These are phyloP conservation scores for Chaenocephalus aceratus DNA, from an alignment of 2,113 vertebrate genomes.

Conservation along the genomic window DNA sequence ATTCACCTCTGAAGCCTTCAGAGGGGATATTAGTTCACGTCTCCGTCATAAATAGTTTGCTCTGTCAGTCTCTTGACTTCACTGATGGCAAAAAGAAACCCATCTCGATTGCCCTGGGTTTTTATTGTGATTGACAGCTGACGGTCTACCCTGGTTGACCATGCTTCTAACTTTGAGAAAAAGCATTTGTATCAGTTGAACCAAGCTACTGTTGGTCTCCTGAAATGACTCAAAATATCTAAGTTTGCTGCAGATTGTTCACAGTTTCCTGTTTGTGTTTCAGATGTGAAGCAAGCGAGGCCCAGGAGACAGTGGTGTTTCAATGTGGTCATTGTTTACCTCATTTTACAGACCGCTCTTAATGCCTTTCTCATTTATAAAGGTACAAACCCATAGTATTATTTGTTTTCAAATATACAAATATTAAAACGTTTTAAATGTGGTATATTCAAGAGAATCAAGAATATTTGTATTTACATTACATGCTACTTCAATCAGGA, in stretches of 20 bases:
- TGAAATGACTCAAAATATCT: neutral
- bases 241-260: neutral
- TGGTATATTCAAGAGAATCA: neutral
- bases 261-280: conserved; percentile 40
- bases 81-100: neutral
- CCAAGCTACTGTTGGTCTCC: neutral
- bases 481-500: no score
- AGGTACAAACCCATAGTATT: conserved; percentile 49
- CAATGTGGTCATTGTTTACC: conserved; percentile 33
- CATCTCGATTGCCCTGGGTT: neutral
- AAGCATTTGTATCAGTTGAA: neutral
- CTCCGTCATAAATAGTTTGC: neutral
- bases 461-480: neutral
- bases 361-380: conserved; percentile 70
- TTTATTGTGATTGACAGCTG: conserved; percentile 21
- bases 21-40: neutral
- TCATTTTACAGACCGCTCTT: conserved; percentile 64
- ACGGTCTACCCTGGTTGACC: conserved; percentile 2
- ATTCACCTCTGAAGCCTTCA: neutral
- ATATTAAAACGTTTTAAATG: neutral
- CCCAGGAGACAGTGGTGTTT: conserved; percentile 49
- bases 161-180: neutral
- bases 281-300: conserved; percentile 61
- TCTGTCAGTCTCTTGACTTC: conserved; percentile 15
- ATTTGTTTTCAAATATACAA: neutral